Conservation (phyloP, 2,888 invertebrate species). For the Diaperis boleti region DNA sequence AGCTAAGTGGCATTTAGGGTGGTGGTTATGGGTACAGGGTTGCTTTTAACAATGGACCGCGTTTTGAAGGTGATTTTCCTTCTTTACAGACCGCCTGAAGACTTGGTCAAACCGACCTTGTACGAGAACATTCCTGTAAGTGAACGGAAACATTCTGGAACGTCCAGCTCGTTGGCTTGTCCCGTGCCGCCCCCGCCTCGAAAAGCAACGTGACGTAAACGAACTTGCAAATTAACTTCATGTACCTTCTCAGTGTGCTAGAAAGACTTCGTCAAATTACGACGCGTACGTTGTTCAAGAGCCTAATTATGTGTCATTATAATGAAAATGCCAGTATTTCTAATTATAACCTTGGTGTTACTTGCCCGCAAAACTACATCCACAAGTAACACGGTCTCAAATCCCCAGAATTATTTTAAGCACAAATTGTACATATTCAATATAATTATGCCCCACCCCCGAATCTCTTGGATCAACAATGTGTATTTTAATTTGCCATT, state of each 20-base stretch:
- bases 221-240: constrained; percentile 51
- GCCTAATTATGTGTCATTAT: constrained; percentile 42
- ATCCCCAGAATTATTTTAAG: constrained; percentile 30
- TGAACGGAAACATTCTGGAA: constrained; percentile 59
- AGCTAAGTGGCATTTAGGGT: no score
- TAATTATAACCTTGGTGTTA: constrained; percentile 28
- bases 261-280: constrained; percentile 42
- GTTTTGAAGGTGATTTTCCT: not conserved
- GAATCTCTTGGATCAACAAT: constrained; percentile 23
- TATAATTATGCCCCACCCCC: constrained; percentile 18
- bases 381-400: constrained; percentile 12
- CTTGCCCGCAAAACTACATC: constrained; percentile 8
- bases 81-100: constrained; percentile 68
- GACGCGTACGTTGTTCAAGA: constrained; percentile 35
- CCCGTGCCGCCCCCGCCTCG: constrained; percentile 62
- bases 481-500: constrained; percentile 23
- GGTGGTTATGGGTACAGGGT: not conserved
- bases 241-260: constrained; percentile 57
- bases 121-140: constrained; percentile 70
- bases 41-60: no score
- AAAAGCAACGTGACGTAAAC: constrained; percentile 63
- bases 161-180: constrained; percentile 52
- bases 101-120: constrained; percentile 66
- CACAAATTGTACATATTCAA: constrained; percentile 36
- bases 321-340: constrained; percentile 41